phyloP scores from a whole-genome alignment of 2,888 invertebrate species.

The Crioceris asparagi region DNA sequence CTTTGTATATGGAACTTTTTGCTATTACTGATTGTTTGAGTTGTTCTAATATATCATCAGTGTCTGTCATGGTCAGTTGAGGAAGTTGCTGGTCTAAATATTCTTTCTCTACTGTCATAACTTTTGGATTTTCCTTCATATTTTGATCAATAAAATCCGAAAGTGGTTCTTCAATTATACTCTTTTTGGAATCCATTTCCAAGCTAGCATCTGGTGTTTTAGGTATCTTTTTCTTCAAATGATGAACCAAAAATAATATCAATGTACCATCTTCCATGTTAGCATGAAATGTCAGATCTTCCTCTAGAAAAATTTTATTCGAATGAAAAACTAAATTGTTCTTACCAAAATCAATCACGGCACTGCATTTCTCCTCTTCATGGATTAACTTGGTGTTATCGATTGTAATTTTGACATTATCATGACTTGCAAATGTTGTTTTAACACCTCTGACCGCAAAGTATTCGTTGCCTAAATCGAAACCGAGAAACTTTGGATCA shows the following conservation, averaged over 20 bases:
- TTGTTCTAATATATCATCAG: too few relatives aligned
- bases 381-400: slow-evolving; percentile 23
- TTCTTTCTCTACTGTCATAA: too few relatives aligned
- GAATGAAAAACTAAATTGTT: slow-evolving; percentile 21
- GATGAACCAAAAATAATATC: slow-evolving; percentile 18
- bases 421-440: slow-evolving; percentile 26
- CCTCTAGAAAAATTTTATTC: slow-evolving; percentile 7
- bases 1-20: slow-evolving; percentile 26
- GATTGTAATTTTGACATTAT: slow-evolving; percentile 23
- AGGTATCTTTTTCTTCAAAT: slow-evolving; percentile 6
- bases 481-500: slow-evolving; percentile 15
- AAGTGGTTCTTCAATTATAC: too few relatives aligned
- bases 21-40: too few relatives aligned
- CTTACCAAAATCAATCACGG: slow-evolving; percentile 6
- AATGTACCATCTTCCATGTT: slow-evolving; percentile 20
- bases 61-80: too few relatives aligned
- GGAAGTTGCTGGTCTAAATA: too few relatives aligned
- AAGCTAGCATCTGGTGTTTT: too few relatives aligned
- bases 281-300: slow-evolving; percentile 19
- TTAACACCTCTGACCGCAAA: slow-evolving; percentile 21
- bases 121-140: too few relatives aligned
- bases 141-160: too few relatives aligned
- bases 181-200: too few relatives aligned
- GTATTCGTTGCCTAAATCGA: slow-evolving; percentile 21
- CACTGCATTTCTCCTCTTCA: slow-evolving; percentile 20